phyloP scores from a whole-genome alignment of 2,888 invertebrate species.

The Rhogogaster chlorosoma region DNA sequence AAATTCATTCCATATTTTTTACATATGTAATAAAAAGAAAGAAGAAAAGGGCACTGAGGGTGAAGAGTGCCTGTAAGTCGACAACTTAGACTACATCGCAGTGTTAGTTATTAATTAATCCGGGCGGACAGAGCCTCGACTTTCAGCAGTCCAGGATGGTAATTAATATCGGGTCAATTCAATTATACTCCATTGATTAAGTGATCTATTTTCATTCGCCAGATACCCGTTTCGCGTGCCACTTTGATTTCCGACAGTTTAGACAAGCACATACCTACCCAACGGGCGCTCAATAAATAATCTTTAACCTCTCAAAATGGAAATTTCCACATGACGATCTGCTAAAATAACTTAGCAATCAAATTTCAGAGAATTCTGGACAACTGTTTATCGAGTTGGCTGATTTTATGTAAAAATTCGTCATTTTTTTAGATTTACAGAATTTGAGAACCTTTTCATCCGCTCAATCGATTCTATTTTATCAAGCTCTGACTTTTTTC shows the following conservation, averaged over 20 bases:
- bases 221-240: not conserved
- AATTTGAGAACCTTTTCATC: not conserved
- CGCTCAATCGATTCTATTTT: not conserved
- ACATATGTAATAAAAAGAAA: not conserved
- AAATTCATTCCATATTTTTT: no score
- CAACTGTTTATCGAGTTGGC: not conserved
- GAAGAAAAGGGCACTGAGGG: no score
- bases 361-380: no score
- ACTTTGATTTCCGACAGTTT: not conserved
- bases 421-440: not conserved
- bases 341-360: no score
- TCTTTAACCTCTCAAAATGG: not conserved
- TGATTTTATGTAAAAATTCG: not conserved
- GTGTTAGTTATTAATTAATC: not conserved
- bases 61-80: not conserved
- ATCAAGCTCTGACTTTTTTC: not conserved
- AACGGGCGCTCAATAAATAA: not conserved
- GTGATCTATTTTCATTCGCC: not conserved
- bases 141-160: not conserved
- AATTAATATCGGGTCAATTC: conserved; percentile 9
- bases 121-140: not conserved
- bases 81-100: not conserved
- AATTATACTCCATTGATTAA: not conserved
- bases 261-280: not conserved
- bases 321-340: not conserved